These are phyloP conservation scores for Rugalucina vietnamica DNA, from an alignment of 2,888 invertebrate genomes.

Conservation along the genomic window DNA sequence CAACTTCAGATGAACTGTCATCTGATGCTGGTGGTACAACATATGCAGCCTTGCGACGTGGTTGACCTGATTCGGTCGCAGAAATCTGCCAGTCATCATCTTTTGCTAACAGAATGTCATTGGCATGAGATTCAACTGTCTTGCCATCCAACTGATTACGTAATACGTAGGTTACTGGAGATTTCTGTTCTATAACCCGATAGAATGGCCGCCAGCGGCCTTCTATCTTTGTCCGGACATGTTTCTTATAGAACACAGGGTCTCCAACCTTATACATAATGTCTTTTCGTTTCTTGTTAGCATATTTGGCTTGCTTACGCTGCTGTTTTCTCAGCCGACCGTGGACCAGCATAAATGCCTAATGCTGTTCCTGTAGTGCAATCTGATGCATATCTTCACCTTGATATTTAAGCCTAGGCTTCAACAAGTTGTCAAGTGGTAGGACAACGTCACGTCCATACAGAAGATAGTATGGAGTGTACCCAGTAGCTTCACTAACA, in stretches of 20 bases:
- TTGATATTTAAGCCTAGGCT: slow-evolving; percentile 28
- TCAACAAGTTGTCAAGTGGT: slow-evolving; percentile 44
- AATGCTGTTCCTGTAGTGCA: slow-evolving; percentile 39
- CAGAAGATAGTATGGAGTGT: slow-evolving; percentile 36
- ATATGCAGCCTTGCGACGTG: slow-evolving; percentile 7
- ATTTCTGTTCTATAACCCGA: slow-evolving; percentile 34
- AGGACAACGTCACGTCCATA: slow-evolving; percentile 51
- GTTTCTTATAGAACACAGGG: slow-evolving; percentile 26
- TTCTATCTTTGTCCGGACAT: slow-evolving; percentile 27
- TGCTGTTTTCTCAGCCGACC: slow-evolving; percentile 31
- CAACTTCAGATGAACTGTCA: not conserved
- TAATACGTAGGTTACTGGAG: slow-evolving; percentile 22
- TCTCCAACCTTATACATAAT: not conserved
- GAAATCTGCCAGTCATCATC: slow-evolving; percentile 37
- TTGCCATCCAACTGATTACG: slow-evolving; percentile 29
- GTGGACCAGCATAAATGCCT: slow-evolving; percentile 33
- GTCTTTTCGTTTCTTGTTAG: slow-evolving; percentile 25
- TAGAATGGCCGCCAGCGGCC: slow-evolving; percentile 38
- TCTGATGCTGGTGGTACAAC: slow-evolving; percentile 12
- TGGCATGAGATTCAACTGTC: slow-evolving; percentile 14
- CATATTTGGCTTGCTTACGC: slow-evolving; percentile 34
- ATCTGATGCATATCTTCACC: slow-evolving; percentile 42
- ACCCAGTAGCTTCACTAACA: slow-evolving; percentile 31
- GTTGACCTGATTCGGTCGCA: not conserved
- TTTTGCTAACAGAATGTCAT: slow-evolving; percentile 19